These are phyloP conservation scores for Thalassarche chlororhynchos DNA, from an alignment of 2,113 vertebrate genomes.

Conservation along the genomic window DNA sequence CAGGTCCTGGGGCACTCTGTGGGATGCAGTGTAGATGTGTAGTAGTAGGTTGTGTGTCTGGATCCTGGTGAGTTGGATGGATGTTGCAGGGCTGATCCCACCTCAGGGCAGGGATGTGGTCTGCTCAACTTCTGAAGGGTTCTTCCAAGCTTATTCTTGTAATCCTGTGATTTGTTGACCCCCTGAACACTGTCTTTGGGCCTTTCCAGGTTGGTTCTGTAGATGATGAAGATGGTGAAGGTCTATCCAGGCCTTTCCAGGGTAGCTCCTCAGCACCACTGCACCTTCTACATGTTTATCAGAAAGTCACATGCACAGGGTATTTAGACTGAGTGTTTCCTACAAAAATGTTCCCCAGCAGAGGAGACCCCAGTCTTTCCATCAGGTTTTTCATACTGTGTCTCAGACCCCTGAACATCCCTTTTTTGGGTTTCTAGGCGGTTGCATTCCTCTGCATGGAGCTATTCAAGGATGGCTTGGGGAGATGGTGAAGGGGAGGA, in stretches of 20 bases:
- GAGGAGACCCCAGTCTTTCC: neutral
- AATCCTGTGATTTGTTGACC: neutral
- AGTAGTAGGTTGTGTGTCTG: neutral
- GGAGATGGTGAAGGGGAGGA: neutral
- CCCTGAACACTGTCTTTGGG: neutral
- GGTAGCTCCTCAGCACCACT: neutral
- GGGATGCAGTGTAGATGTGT: neutral
- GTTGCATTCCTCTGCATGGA: neutral
- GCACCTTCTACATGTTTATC: neutral
- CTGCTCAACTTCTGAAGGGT: neutral
- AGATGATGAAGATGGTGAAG: neutral
- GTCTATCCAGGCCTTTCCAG: neutral
- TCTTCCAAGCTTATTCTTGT: neutral
- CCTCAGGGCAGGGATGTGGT: neutral
- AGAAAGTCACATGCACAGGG: neutral
- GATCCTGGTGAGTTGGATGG: neutral
- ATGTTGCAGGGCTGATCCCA: neutral
- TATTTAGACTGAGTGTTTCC: neutral
- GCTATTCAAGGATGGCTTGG: neutral
- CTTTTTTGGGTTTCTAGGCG: neutral
- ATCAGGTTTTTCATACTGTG: neutral
- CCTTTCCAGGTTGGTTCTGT: neutral
- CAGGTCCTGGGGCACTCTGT: neutral
- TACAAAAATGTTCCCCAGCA: neutral
- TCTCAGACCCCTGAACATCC: neutral